A percentile compares a stretch with the other conserved stretches of the same genome.
Conservation (phyloP, 2,113 vertebrate genomes). For the Formicarius rufipectus region DNA sequence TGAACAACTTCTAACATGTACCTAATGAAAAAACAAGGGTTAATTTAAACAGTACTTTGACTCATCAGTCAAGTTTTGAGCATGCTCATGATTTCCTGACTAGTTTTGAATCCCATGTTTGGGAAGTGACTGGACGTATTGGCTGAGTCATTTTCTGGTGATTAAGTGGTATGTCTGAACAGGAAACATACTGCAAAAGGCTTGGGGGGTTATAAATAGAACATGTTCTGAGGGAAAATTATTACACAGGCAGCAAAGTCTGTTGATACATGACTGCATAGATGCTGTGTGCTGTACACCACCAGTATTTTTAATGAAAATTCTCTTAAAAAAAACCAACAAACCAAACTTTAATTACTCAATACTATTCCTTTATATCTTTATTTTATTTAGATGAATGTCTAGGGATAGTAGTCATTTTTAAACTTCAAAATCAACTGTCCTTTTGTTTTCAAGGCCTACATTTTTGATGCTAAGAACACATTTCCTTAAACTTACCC, state of each 20-base stretch:
- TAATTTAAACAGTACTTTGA: background rate
- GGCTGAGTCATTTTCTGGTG: conserved; percentile 68
- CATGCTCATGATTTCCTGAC: background rate
- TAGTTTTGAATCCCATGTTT: background rate
- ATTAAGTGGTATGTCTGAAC: conserved; percentile 70
- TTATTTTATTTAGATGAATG: background rate
- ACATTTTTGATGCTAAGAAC: background rate
- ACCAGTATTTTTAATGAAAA: background rate
- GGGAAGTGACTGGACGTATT: conserved; percentile 33
- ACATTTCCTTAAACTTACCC: background rate
- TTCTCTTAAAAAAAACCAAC: background rate
- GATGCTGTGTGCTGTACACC: background rate
- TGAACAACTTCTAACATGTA: background rate
- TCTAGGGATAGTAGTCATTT: background rate
- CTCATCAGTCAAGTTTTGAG: background rate
- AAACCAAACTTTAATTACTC: background rate
- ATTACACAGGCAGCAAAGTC: conserved; percentile 39
- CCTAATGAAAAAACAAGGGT: background rate
- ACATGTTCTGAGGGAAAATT: conserved; percentile 49
- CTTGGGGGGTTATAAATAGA: conserved; percentile 75
- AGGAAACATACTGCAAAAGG: conserved; percentile 75
- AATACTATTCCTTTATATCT: background rate
- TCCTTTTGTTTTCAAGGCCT: background rate
- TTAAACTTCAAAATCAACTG: background rate
- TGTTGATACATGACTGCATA: conserved; percentile 4